phyloP scores from a whole-genome alignment of 2,113 vertebrate genomes.

The Hemiscyllium ocellatum region DNA sequence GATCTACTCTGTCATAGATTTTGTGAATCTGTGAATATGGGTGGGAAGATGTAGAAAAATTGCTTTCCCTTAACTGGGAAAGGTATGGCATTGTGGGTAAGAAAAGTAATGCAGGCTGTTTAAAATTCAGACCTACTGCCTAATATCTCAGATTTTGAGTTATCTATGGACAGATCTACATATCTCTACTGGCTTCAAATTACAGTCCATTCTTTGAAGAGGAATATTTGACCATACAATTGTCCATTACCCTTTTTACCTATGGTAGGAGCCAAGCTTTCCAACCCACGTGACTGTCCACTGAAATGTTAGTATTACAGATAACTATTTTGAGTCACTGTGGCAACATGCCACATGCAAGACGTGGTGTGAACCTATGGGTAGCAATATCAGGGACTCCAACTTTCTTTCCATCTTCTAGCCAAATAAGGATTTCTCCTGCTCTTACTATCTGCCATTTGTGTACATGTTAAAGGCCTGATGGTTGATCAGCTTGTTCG shows the following conservation, averaged over 20 bases:
- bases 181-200: background rate
- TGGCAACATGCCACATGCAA: too few species aligned
- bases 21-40: background rate
- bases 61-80: background rate
- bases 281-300: background rate
- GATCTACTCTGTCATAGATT: background rate
- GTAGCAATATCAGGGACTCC: background rate
- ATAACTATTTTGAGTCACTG: background rate
- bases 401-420: background rate
- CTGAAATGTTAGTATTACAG: background rate
- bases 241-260: background rate
- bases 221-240: background rate
- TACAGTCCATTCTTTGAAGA: background rate
- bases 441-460: background rate
- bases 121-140: background rate
- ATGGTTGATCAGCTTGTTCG: background rate
- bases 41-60: background rate
- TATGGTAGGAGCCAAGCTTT: background rate
- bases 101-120: background rate
- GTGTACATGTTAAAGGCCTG: background rate
- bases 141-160: background rate
- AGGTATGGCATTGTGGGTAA: background rate
- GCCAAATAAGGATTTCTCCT: background rate
- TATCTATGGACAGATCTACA: background rate
- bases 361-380: background rate